Evolutionary conservation across 2,888 invertebrate genomes (phyloP), one percentile per base, ranked within the genome.

Genomic region (Polydrusus tereticollis): DNA sequence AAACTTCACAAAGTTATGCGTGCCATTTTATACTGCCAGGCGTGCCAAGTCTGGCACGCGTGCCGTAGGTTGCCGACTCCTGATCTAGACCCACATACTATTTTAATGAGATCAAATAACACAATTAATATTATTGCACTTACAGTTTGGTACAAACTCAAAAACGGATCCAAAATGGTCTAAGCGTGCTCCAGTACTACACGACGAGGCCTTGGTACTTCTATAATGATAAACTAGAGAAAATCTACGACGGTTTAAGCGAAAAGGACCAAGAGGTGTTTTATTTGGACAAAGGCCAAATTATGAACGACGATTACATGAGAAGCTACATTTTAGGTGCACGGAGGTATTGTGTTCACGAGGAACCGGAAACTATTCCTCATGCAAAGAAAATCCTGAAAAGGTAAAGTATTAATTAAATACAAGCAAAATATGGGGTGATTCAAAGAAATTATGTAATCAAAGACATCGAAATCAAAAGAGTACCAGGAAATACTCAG

Each of bases 131-230:
- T n/a, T n/a, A n/a, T n/a, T n/a, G n/a, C n/a, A 21, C 50, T 84
- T 85, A 45, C 85, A 91, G 91, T 79, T 86, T 93, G 86, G 88
- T 93, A 0, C 88, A 88, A 72, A 85, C 90, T 0, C 92, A 93
- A 78, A 88, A 88, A 58, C 87, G 89, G 20, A 89, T 91, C 41
- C 86, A 87, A 55, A 87, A 87, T 52, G 93, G 93, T 0, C 83
- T 92, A 14, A 86, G 87, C 69, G 88, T 94, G 0, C 85, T 96
- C 7, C 90, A 93, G 75, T 95, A 93, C 83, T 96, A 95, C 85
- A 94, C 94, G 0, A 92, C 91, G 2, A 90, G 93, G 66, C 88
- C 92, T 72, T 97, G 97, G 97, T 85, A 89, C 38, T 95, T 96
- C 82, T 87, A 85, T 29, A 92, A 90, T 75, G 88, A 88, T 3